Conservation (phyloP, 1,140 invertebrate species). For the Octopus sinensis region DNA sequence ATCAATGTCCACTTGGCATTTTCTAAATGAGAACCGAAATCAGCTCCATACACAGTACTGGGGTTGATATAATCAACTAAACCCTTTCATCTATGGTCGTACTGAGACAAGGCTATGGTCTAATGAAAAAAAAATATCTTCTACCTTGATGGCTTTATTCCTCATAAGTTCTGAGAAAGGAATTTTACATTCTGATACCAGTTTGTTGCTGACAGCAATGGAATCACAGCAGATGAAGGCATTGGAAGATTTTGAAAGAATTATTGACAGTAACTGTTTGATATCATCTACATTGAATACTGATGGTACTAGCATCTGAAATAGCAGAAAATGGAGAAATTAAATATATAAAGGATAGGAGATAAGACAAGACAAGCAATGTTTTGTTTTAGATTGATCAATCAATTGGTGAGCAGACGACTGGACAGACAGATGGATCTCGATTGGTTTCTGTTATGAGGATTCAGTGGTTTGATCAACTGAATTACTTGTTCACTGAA, state of each 20-base stretch:
- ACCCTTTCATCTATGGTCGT: neutral
- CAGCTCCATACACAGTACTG: neutral
- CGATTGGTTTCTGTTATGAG: too few relatives aligned
- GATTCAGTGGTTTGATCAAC: too few relatives aligned
- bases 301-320: conserved; percentile 69
- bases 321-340: conserved; percentile 25
- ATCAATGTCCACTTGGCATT: too few relatives aligned
- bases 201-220: conserved; percentile 62
- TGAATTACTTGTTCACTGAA: too few relatives aligned
- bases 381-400: too few relatives aligned
- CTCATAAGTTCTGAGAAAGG: conserved; percentile 69
- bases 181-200: conserved; percentile 70
- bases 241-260: conserved; percentile 61
- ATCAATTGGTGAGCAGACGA: too few relatives aligned
- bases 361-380: too few relatives aligned
- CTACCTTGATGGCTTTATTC: conserved; percentile 70
- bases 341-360: too few relatives aligned
- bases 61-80: too few relatives aligned
- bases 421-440: too few relatives aligned
- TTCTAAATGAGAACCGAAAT: neutral
- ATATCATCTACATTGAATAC: conserved; percentile 76
- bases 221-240: conserved; percentile 59
- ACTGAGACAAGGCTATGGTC: neutral
- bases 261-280: conserved; percentile 68
- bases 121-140: neutral